Conservation (phyloP, 2,888 invertebrate species). For the Drosophila bunnanda region DNA sequence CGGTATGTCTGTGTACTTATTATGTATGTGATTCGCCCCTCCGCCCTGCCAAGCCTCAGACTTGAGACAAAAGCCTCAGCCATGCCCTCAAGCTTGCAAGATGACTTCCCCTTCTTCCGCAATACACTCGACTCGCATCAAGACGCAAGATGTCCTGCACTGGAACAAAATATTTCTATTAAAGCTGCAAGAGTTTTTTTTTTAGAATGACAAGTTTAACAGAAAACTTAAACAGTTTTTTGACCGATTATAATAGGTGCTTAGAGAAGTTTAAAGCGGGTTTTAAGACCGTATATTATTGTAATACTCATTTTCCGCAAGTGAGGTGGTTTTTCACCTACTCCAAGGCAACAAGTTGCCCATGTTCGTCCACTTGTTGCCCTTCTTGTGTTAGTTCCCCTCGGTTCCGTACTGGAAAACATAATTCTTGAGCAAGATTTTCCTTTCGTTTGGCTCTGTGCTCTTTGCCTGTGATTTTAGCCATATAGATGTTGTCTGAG, state of each 20-base stretch:
- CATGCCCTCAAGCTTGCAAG: slow-evolving; percentile 10
- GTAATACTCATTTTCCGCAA: not conserved
- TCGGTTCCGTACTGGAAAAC: not conserved
- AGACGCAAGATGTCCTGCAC: slow-evolving; percentile 10
- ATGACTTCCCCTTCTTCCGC: slow-evolving; percentile 12
- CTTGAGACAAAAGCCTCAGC: slow-evolving; percentile 18
- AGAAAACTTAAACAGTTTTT: no score
- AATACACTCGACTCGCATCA: slow-evolving; percentile 12
- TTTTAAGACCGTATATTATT: no score
- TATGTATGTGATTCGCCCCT: slow-evolving; percentile 1
- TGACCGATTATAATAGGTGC: no score
- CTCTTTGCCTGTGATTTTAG: slow-evolving; percentile 9
- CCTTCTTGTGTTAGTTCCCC: slow-evolving; percentile 6
- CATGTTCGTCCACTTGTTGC: slow-evolving; percentile 40
- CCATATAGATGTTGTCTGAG: slow-evolving; percentile 2
- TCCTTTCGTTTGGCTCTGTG: slow-evolving; percentile 31
- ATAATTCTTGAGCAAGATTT: slow-evolving; percentile 47
- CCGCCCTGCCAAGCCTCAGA: not conserved
- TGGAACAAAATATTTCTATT: not conserved
- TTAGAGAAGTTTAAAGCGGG: no score
- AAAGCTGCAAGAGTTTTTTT: not conserved
- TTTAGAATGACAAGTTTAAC: not conserved
- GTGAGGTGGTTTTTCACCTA: not conserved
- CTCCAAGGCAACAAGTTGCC: slow-evolving; percentile 15
- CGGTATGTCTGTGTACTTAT: slow-evolving; percentile 15